Evolutionary conservation across 2,113 vertebrate genomes (phyloP).

Genomic region (Platysteira castanea): DNA sequence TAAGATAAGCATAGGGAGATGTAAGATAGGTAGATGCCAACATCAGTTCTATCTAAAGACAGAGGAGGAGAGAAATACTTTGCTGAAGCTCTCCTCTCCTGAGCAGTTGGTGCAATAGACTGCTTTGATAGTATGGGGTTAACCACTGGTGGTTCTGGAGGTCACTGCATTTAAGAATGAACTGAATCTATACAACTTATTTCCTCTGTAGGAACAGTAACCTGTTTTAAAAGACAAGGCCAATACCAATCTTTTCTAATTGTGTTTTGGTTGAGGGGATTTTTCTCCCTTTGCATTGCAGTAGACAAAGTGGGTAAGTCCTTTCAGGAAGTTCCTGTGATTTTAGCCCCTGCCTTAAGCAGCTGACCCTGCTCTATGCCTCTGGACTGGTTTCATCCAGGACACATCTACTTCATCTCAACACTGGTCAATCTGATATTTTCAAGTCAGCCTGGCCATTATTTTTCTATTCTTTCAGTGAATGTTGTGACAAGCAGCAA

Average conservation of each 20-base stretch:
- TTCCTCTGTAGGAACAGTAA: background rate
- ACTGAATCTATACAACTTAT: background rate
- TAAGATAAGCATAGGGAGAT: background rate
- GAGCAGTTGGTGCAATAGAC: background rate
- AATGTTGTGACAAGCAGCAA: background rate
- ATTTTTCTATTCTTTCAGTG: background rate
- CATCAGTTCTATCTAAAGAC: background rate
- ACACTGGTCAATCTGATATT: background rate
- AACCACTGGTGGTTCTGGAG: background rate
- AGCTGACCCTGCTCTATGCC: background rate
- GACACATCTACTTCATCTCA: background rate
- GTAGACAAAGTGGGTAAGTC: background rate
- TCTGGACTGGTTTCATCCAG: background rate
- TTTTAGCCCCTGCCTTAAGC: background rate
- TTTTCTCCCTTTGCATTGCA: background rate
- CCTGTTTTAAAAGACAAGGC: background rate
- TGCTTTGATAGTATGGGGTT: background rate
- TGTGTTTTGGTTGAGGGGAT: background rate
- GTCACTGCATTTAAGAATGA: background rate
- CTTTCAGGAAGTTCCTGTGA: background rate
- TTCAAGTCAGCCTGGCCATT: background rate
- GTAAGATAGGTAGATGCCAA: too few relatives aligned
- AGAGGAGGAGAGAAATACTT: background rate
- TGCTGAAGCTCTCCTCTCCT: background rate
- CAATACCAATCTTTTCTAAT: background rate